A percentile compares a stretch with the other conserved stretches of the same genome.
Evolutionary conservation across 1,140 invertebrate species (phyloP).

Genomic region (Rhagoletis zephyria): DNA sequence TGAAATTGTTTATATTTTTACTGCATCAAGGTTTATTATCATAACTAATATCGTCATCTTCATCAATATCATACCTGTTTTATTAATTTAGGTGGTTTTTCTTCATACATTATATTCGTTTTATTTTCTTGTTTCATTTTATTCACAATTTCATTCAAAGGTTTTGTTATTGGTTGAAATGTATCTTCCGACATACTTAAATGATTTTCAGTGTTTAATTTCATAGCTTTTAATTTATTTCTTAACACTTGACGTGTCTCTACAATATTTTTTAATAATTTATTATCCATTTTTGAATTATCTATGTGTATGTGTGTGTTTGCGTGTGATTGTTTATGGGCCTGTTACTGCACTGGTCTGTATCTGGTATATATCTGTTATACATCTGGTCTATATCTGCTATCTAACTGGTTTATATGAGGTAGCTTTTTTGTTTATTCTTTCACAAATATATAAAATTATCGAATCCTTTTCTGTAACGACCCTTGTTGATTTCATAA

Average conservation of each 20-base stretch:
- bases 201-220: too few species aligned
- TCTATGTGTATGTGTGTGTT: neutral
- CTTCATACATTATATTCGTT: constrained; percentile 46
- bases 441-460: constrained; percentile 58
- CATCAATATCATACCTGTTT: too few species aligned
- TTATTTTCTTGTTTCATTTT: too few species aligned
- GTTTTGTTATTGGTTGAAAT: constrained; percentile 59
- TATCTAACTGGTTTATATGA: too few species aligned
- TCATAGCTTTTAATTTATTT: too few species aligned
- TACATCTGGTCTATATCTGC: neutral
- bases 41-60: too few species aligned
- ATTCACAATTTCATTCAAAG: neutral
- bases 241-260: neutral
- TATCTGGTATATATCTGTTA: neutral
- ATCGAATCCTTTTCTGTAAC: constrained; percentile 58
- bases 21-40: too few species aligned
- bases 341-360: neutral
- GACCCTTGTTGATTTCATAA: too few species aligned
- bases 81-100: too few species aligned
- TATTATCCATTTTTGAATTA: neutral
- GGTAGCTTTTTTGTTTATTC: neutral
- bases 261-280: constrained; percentile 7
- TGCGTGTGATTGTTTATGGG: too few species aligned
- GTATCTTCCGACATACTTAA: constrained; percentile 53
- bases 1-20: too few species aligned